A percentile compares a stretch with the other conserved stretches of the same genome.
phyloP scores from a whole-genome alignment of 92 coral and sea anemone species.

The Anthopleura xanthogrammica region DNA sequence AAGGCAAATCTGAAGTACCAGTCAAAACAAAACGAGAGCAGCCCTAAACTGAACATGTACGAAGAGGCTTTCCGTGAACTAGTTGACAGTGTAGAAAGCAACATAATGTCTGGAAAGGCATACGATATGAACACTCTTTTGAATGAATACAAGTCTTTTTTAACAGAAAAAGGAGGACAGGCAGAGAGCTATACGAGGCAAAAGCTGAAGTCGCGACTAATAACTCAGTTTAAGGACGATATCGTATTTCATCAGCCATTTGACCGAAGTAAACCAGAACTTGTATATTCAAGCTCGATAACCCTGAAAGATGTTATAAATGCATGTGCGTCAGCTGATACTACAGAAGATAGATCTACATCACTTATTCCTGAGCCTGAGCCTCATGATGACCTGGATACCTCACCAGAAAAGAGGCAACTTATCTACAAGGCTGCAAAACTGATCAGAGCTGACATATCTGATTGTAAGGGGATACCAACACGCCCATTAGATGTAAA shows the following conservation, averaged over 20 bases:
- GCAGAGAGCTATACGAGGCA: neutral
- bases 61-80: neutral
- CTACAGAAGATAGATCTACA: neutral
- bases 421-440: constrained; percentile 11
- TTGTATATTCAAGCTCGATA: constrained; percentile 31
- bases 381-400: no score
- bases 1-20: neutral
- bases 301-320: constrained; percentile 25
- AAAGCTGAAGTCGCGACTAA: neutral
- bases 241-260: constrained; percentile 28
- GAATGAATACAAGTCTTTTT: constrained; percentile 5
- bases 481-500: constrained; percentile 23
- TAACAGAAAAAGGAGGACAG: neutral
- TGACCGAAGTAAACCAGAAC: constrained; percentile 18
- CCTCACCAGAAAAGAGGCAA: no score
- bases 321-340: neutral
- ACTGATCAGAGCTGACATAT: constrained; percentile 20
- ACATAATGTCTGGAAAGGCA: constrained; percentile 28
- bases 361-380: neutral
- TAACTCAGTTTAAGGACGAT: constrained; percentile 22
- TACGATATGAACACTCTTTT: constrained; percentile 54
- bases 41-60: neutral
- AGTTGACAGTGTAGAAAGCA: neutral
- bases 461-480: constrained; percentile 11
- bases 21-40: neutral